These are phyloP conservation scores for Rynchops niger DNA, from an alignment of 2,113 vertebrate species.

Conservation along the genomic window DNA sequence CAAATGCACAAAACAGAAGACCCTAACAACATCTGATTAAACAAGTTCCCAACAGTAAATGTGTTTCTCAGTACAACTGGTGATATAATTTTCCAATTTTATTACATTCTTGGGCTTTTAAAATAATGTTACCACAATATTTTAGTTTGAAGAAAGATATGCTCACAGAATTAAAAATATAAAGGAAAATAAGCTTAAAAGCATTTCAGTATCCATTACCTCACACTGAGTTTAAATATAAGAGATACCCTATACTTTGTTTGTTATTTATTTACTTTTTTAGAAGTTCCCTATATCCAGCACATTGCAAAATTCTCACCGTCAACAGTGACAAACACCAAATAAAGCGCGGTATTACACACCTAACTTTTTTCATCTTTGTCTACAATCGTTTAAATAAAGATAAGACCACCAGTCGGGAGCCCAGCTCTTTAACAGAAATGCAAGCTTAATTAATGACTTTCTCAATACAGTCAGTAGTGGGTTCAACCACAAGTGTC, in stretches of 20 bases:
- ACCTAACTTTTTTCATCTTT: neutral
- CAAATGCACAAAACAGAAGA: neutral
- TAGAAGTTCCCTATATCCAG: neutral
- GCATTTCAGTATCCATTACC: neutral
- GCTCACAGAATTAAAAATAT: neutral
- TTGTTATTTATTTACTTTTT: neutral
- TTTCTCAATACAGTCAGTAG: neutral
- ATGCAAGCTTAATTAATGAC: fast-evolving
- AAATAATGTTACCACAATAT: neutral
- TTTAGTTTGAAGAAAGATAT: neutral
- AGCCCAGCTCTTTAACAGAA: neutral
- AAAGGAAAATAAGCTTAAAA: neutral
- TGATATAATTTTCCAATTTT: neutral
- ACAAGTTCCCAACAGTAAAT: neutral
- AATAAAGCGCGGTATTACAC: neutral
- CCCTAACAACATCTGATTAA: neutral
- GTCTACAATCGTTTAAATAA: neutral
- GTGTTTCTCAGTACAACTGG: neutral
- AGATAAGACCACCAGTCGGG: fast-evolving
- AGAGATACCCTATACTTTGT: neutral
- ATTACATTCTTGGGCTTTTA: neutral
- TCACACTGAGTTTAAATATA: neutral
- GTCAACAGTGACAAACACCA: neutral
- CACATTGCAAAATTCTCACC: neutral
- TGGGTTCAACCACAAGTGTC: fast-evolving